phyloP scores from a whole-genome alignment of 2,888 invertebrate genomes.

The Hyles lineata region DNA sequence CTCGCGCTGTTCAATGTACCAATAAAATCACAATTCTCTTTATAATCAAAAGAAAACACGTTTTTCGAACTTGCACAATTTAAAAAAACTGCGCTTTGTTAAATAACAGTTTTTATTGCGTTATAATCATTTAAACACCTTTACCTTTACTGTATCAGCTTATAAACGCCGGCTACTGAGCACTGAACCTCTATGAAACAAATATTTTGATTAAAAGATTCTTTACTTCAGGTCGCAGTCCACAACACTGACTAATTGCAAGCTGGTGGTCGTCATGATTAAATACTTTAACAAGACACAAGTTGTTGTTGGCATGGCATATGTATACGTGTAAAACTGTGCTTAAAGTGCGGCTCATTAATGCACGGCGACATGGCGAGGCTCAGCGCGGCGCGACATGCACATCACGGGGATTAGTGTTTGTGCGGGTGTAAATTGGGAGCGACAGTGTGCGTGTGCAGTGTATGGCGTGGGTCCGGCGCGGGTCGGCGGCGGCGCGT shows the following conservation, averaged over 20 bases:
- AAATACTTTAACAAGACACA: not conserved
- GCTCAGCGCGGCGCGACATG: not conserved
- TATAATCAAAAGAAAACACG: not conserved
- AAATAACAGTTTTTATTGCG: too few relatives aligned
- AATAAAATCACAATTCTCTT: not conserved
- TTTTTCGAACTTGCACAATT: not conserved
- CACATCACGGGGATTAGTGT: not conserved
- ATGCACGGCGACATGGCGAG: not conserved
- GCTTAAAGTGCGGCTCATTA: not conserved
- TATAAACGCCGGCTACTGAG: too few relatives aligned
- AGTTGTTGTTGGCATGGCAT: not conserved
- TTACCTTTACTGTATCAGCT: too few relatives aligned
- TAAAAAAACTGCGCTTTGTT: too few relatives aligned
- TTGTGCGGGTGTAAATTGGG: not conserved
- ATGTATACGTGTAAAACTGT: not conserved
- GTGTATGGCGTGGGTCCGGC: not conserved
- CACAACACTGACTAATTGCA: too few relatives aligned
- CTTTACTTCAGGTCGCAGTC: too few relatives aligned
- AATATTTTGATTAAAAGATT: too few relatives aligned
- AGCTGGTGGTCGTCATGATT: too few relatives aligned
- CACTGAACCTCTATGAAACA: too few relatives aligned
- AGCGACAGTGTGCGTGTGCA: not conserved
- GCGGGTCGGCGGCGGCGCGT: conserved; percentile 7
- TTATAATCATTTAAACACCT: too few relatives aligned
- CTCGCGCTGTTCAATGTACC: not conserved